Evolutionary conservation across 2,113 vertebrate genomes (phyloP), one percentile per base, ranked within the genome.

Genomic region (Ailuropoda melanoleuca): DNA sequence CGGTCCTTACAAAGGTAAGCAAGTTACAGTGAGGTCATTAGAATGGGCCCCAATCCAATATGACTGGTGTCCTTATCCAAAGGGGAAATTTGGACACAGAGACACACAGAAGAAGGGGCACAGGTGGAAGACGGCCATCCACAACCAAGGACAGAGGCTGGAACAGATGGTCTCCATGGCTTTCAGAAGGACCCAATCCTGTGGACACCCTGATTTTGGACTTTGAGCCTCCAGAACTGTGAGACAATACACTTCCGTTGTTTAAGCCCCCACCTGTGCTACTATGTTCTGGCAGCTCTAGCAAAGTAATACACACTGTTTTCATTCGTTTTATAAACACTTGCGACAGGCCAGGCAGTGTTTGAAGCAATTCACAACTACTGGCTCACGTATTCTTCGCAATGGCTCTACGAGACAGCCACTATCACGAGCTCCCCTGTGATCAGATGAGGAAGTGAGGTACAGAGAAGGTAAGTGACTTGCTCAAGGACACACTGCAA

Each of bases 11-110:
- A 55, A 58, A 94, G 37, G 77, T 53, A 90, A 78, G 68, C 83
- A 80, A 84, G 55, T 97, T 95, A 89, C 90, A 78, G 83, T 58
- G 24, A 94, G 60, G 68, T 72, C 84, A 84, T 55, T 19, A 37
- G 66, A 55, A 46, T 80, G 80, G 88, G 78, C 31, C 68, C 55
- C 92, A 6, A 50, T 74, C 75, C 74, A 74, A 5, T 19, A 43
- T 21, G 48, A 87, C 5, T 6, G 21, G 8, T 55, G 43, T 50
- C 60, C 55, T 92, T 88, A 80, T 80, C 78, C 53, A 74, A 93
- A 90, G 37, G 53, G 50, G 48, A 21, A 56, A 90, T 92, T 18
- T 70, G 80, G 88, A 92, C n/a, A 55, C 8, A n/a, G 34, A 50
- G 29, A 62, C 11, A 77, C 1, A 46, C 6, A 34, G 0, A 74